A percentile compares a stretch with the other conserved stretches of the same genome.
These are phyloP conservation scores for Amiota mariae DNA, from an alignment of 2,888 invertebrate species.

Conservation along the genomic window DNA sequence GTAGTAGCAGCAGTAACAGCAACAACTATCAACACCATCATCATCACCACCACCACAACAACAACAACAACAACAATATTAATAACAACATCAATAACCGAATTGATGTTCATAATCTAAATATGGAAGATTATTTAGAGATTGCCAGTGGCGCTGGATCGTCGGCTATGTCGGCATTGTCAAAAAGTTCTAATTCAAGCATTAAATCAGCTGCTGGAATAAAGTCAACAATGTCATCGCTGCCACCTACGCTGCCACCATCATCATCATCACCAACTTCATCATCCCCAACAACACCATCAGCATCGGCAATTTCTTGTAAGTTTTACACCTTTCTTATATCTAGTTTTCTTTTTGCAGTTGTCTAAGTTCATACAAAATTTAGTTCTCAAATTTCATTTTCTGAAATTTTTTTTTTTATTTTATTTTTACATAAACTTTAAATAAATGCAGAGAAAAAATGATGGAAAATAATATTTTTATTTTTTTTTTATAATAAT, in stretches of 20 bases:
- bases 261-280: slow-evolving; percentile 37
- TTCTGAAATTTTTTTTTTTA: no score
- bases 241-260: slow-evolving; percentile 31
- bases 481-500: no score
- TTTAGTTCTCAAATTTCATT: no score
- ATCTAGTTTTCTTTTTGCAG: slow-evolving; percentile 4
- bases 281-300: slow-evolving; percentile 38
- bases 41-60: slow-evolving; percentile 32
- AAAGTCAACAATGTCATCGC: slow-evolving; percentile 14
- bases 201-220: no score
- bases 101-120: slow-evolving; percentile 12
- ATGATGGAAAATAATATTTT: no score
- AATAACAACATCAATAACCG: not conserved
- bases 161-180: not conserved
- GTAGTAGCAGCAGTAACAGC: slow-evolving; percentile 28
- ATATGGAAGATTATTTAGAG: slow-evolving; percentile 7
- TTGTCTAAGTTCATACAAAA: not conserved
- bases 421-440: no score
- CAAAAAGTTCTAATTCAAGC: not conserved
- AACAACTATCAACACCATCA: slow-evolving; percentile 26
- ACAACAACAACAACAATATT: slow-evolving; percentile 29
- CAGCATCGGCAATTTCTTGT: slow-evolving; percentile 72
- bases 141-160: not conserved
- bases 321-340: slow-evolving; percentile 60
- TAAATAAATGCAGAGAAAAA: no score